A percentile compares a stretch with the other conserved stretches of the same genome.
Evolutionary conservation across 2,888 invertebrate species (phyloP).

Genomic region (Conus canariensis): DNA sequence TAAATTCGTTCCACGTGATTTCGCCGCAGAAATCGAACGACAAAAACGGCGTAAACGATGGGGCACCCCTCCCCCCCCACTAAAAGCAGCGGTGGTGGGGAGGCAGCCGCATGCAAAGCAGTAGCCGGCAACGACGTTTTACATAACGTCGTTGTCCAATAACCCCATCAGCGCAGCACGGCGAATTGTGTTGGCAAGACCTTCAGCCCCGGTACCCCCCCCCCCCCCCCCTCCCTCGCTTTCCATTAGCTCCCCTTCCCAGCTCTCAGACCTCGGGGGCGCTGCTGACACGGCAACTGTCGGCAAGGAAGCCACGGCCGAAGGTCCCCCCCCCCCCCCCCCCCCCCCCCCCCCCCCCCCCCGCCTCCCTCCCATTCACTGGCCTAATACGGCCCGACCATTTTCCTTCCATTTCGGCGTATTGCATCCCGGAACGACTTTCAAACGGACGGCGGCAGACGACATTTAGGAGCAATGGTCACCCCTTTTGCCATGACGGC

Average conservation of each 20-base stretch:
- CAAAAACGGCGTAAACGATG: slow-evolving; percentile 17
- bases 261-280: too few species aligned
- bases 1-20: slow-evolving; percentile 22
- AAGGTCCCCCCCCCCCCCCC: background rate
- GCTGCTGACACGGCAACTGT: too few species aligned
- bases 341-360: background rate
- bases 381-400: slow-evolving; percentile 19
- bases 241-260: too few species aligned
- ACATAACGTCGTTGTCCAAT: slow-evolving; percentile 26
- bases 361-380: background rate
- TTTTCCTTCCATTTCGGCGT: slow-evolving; percentile 28
- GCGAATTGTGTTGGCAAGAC: too few species aligned
- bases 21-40: background rate
- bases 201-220: too few species aligned
- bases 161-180: background rate
- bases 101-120: background rate
- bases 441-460: background rate
- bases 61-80: background rate
- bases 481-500: slow-evolving; percentile 8
- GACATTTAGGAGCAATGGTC: slow-evolving; percentile 32
- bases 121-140: slow-evolving; percentile 1
- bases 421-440: slow-evolving; percentile 18
- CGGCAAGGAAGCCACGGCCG: too few species aligned
- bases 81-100: slow-evolving; percentile 4
- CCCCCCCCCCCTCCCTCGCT: too few species aligned